Base-by-base conservation (phyloP, 2,113 vertebrate species). In the Leptodactylus fuscus region DNA sequence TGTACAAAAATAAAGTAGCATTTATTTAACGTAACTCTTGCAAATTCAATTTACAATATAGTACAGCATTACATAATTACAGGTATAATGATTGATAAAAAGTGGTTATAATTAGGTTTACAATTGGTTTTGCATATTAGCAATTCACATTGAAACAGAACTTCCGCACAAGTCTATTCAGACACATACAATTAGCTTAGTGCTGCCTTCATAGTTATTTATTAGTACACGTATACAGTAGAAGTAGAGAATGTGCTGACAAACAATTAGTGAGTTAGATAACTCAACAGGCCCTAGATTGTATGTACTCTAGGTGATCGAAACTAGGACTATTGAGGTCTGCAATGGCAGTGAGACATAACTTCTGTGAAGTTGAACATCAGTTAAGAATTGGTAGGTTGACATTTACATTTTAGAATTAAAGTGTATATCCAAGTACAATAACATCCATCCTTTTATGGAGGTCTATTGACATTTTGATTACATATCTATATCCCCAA, bases 1-100 rank as follows among this genome's bases (percentile, higher is more conserved):
- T 93, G 92, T 95, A 95, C 89, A 95, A 95, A 95, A 95, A 95
- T 94, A 95, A 71, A 85, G 75, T 85, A 85, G 89, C 91, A 60
- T 79, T 76, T 76, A 76, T 89, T 93, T 91, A 91, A 94, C 92
- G 94, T 93, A 93, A 91, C 93, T 93, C 93, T 92, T 88, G 90
- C 90, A 83, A 90, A 91, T 87, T 89, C 89, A 87, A 91, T 95
- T 92, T 93, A 94, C 91, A 95, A 87, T 93, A 94, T 95, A 90
- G 92, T 91, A 93, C 88, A 93, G 85, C 89, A 92, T 87, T 1
- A 0, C 84, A 87, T 87, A 88, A 89, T 90, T 88, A 69, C 89
- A 87, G 70, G 32, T 80, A 41, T 86, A 88, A 87, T 67, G 62
- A 27, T 87, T 16, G 85, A 46, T 85, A 90, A 90, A 88, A 89